Percentiles rank a stretch among this genome's conserved stretches.
These are phyloP conservation scores for Drosophila kurseongensis DNA, from an alignment of 1,140 invertebrate species.

Conservation along the genomic window DNA sequence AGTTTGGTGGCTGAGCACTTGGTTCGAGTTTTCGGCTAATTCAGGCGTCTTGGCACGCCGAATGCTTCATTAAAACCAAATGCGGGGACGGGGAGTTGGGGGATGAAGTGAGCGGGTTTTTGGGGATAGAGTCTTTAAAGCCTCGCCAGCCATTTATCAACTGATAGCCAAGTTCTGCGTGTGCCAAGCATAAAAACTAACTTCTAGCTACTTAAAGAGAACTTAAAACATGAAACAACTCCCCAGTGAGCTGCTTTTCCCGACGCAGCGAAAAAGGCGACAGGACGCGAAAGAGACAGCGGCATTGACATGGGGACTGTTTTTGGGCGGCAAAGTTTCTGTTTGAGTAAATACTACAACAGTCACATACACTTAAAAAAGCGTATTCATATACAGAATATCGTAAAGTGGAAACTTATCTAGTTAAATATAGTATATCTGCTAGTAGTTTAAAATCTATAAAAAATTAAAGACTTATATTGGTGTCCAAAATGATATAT, in stretches of 20 bases:
- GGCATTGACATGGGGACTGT: constrained; percentile 2
- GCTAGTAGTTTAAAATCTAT: no score
- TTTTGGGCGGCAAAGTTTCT: constrained; percentile 48
- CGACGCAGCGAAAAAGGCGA: constrained; percentile 2
- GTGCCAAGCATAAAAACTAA: constrained; percentile 78
- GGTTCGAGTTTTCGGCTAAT: constrained; percentile 48
- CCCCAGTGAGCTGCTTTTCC: constrained; percentile 32
- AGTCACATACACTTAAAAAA: constrained; percentile 12
- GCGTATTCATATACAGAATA: no score
- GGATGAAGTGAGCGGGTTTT: not conserved
- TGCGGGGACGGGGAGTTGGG: not conserved
- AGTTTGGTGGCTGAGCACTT: constrained; percentile 32
- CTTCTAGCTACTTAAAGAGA: constrained; percentile 78
- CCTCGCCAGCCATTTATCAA: constrained; percentile 72
- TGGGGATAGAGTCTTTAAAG: constrained; percentile 50
- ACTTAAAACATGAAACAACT: constrained; percentile 80
- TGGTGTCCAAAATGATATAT: no score
- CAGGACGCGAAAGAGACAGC: constrained; percentile 3
- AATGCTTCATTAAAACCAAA: constrained; percentile 70
- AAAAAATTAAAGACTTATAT: no score
- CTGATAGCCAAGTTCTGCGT: constrained; percentile 75
- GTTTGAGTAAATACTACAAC: constrained; percentile 56
- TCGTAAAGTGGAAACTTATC: no score
- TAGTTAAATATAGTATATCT: no score
- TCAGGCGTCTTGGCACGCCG: constrained; percentile 59